Conservation (phyloP, 2,113 vertebrate species). For the Dipodomys stephensi region DNA sequence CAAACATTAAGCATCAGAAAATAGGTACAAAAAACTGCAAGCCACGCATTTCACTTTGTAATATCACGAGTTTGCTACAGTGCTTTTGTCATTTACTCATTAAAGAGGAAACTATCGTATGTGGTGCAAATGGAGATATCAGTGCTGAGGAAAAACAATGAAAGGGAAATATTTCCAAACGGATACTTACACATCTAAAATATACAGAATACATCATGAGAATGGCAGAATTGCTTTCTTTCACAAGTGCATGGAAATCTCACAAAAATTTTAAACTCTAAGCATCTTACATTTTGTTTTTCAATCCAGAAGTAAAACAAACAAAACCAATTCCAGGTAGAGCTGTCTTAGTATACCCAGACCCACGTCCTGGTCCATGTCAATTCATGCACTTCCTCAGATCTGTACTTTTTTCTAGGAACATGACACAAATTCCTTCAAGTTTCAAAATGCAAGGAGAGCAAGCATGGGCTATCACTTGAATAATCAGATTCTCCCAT, state of each 20-base stretch:
- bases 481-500: not conserved
- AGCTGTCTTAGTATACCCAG: not conserved
- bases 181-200: not conserved
- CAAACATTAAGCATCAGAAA: not conserved
- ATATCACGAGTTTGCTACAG: not conserved
- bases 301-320: not conserved
- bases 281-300: not conserved
- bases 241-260: not conserved
- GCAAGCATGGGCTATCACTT: not conserved
- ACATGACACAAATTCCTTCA: not conserved
- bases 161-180: not conserved
- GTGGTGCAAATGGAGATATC: not conserved
- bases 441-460: not conserved
- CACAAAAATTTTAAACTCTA: constrained; percentile 26
- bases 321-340: not conserved
- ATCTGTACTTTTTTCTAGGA: not conserved
- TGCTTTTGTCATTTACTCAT: not conserved
- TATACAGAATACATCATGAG: not conserved
- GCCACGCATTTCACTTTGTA: not conserved
- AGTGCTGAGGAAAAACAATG: not conserved
- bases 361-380: not conserved
- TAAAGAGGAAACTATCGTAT: not conserved
- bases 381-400: not conserved
- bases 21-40: not conserved
- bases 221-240: not conserved